Base-by-base conservation (phyloP, 2,888 invertebrate genomes). In the Lamellibrachia columna region DNA sequence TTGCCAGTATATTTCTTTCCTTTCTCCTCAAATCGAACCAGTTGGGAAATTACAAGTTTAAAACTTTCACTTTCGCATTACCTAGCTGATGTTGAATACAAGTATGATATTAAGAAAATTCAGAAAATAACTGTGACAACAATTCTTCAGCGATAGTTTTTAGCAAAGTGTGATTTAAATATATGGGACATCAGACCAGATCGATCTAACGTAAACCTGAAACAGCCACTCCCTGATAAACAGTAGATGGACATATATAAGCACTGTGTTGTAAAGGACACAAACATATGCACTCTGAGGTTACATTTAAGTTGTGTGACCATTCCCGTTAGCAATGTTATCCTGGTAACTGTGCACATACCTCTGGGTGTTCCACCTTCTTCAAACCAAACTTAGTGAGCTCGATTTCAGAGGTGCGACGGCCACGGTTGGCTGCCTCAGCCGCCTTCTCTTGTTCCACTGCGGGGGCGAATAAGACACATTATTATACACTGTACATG, bases 381-480 rank as follows among this genome's bases (percentile, higher is more conserved):
- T 75, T 95, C 95, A 91, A 94, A 94, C 40, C 95, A 94, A 60
- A 95, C 94, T 95, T 96, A 91, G 95, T 95, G 92, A 96, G 93
- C 91, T 96, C 96, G 92, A 96, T 95, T 94, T 96, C 95, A 2
- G 96, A 96, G 93, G 96, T 94, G 90, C 96, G 95, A 55, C 96
- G 93, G 7, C 95, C 94, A 92, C 95, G 95, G 60, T 91, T 91
- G 11, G 55, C 60, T 22, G n/a, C 40, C 40, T 52, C 90, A 3
- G 28, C 53, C 52, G 90, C 92, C 52, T 92, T 53, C 52, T 92
- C 92, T 52, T 90, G 90, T 52, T 90, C 53, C 28, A 92, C 92
- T 90, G 90, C 52, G 75, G 75, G 11, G 75, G 75, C n/a, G 75
- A 11, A 75, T 92, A 22, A 90, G 4, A n/a, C 6, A 15, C 58